These are phyloP conservation scores for Syngnathus typhle DNA, from an alignment of 2,113 vertebrate species.

Conservation along the genomic window DNA sequence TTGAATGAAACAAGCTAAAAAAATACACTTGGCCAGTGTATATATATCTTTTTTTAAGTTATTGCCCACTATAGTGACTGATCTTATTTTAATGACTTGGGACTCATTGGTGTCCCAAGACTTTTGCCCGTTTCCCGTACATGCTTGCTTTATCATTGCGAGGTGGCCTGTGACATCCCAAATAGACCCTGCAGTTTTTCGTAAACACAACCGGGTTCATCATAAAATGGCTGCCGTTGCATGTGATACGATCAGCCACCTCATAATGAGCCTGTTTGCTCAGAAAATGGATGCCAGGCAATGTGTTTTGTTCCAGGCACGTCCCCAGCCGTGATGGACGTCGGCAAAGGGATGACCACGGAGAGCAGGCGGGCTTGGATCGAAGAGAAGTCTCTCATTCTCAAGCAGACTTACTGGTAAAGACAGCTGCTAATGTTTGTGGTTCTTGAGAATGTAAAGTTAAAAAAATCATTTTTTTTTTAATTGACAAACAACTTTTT, in stretches of 20 bases:
- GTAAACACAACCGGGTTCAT: neutral
- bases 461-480: neutral
- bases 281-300: neutral
- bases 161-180: neutral
- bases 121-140: neutral
- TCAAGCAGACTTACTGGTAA: conserved; percentile 91
- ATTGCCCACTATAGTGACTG: neutral
- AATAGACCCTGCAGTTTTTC: conserved; percentile 1
- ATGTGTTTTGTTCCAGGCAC: conserved; percentile 58
- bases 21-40: too few relatives aligned
- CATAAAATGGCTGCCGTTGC: conserved; percentile 1
- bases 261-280: conserved; percentile 14
- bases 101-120: neutral
- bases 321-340: conserved; percentile 76
- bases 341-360: conserved; percentile 75
- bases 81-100: neutral
- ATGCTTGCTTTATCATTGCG: neutral
- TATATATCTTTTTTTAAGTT: too few relatives aligned
- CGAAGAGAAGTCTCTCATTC: conserved; percentile 78
- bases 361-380: conserved; percentile 79
- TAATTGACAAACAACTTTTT: neutral
- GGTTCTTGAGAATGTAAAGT: neutral
- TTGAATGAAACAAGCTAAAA: neutral
- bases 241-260: neutral
- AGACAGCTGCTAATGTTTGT: conserved; percentile 5